Base-by-base conservation (phyloP, 2,797 vertebrate species). In the Allobates femoralis region DNA sequence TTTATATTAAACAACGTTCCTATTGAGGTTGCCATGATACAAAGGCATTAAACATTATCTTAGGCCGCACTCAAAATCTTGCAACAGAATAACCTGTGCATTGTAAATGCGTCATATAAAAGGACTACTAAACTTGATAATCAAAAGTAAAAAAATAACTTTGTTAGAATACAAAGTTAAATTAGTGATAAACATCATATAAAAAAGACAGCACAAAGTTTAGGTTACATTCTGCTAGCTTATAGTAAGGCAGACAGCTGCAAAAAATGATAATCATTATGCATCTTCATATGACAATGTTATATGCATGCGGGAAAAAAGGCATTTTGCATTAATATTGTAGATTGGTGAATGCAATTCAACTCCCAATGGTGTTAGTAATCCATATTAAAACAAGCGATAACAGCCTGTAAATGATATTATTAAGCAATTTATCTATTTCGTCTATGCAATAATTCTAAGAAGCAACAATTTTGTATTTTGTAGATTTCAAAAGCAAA, bases 11-110 rank as follows among this genome's bases (percentile, higher is more conserved):
- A 69, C 73, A 82, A 85, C 76, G 58, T 85, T 84, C 55, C 60
- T 83, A 78, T 41, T 76, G 10, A 76, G n/a, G 78, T 81, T 88
- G 86, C 82, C 81, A 79, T 76, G 78, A 88, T 85, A 85, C 83
- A 74, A 55, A 53, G 30, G n/a, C 26, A 66, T 21, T 41, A 67
- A 66, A 81, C 60, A 58, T n/a, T 77, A 69, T 87, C 14, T 73
- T 34, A 76, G 41, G 41, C 64, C 56, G 26, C 66, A 81, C 32
- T 32, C 53, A 75, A 82, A 71, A 81, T 50, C 30, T 3, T 18
- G 18, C 41, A 76, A 55, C 14, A 16, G 69, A n/a, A 50, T 46
- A 26, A 15, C 4, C 5, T 5, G 2, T 41, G 67, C 41, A n/a
- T 46, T 73, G 69, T 46, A 73, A 26, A 50, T 11, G 3, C 14